These are phyloP conservation scores for Phenganax stokvisi DNA, from an alignment of 92 coral and sea anemone genomes.

Conservation along the genomic window DNA sequence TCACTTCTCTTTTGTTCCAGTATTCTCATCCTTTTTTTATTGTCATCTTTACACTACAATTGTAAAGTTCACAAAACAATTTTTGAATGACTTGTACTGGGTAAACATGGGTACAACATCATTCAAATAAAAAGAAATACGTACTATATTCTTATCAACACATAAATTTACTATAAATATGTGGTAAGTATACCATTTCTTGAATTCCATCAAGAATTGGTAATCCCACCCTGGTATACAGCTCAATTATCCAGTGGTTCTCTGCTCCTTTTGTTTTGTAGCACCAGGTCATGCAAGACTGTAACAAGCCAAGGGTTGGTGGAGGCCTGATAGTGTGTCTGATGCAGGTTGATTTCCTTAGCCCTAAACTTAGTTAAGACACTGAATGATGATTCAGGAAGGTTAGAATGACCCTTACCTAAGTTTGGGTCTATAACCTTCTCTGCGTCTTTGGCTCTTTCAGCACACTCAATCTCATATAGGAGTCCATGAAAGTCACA, in stretches of 20 bases:
- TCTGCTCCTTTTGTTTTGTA: conserved; percentile 36
- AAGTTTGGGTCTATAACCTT: conserved; percentile 28
- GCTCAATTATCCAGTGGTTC: conserved; percentile 50
- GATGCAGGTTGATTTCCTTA: conserved; percentile 44
- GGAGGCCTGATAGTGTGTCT: conserved; percentile 43
- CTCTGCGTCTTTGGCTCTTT: conserved; percentile 44
- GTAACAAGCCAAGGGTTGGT: conserved; percentile 51
- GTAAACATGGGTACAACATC: not conserved
- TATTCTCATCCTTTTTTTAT: conserved; percentile 33
- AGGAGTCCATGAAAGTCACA: conserved; percentile 48
- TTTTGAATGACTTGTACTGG: not conserved
- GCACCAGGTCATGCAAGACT: conserved; percentile 47
- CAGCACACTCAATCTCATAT: conserved; percentile 57
- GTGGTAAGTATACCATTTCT: conserved; percentile 11
- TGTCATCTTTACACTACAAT: conserved; percentile 40
- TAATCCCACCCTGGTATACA: conserved; percentile 33
- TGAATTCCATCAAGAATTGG: conserved; percentile 42
- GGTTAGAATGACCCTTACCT: conserved; percentile 49
- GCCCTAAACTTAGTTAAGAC: conserved; percentile 45
- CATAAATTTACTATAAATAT: not conserved
- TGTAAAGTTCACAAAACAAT: conserved; percentile 8
- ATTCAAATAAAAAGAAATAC: not conserved
- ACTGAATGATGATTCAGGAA: conserved; percentile 37
- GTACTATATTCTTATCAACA: not conserved
- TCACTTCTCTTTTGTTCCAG: conserved; percentile 15